These are phyloP conservation scores for Empidonax traillii DNA, from an alignment of 2,113 vertebrate genomes.

Conservation along the genomic window DNA sequence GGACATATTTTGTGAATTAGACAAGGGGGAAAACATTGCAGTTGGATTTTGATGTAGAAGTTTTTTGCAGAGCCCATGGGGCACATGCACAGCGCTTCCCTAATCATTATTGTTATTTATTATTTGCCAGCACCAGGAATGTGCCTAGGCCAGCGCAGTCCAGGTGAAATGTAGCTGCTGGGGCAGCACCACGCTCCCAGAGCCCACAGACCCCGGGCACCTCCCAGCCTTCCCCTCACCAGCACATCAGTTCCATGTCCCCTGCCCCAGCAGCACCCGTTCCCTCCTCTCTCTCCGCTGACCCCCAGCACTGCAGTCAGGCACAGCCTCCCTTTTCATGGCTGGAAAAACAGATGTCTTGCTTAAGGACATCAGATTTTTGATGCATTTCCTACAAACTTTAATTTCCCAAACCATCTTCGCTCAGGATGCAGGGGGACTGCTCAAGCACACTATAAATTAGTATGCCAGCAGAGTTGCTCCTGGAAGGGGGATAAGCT, in stretches of 20 bases:
- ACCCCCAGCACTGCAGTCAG: neutral
- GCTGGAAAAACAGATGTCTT: constrained; percentile 31
- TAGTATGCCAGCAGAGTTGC: constrained; percentile 26
- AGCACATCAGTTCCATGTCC: accelerated
- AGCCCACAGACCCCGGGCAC: neutral
- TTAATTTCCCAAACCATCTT: constrained; percentile 37
- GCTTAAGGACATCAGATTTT: constrained; percentile 34
- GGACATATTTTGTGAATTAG: constrained; percentile 35
- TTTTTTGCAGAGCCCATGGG: constrained; percentile 25
- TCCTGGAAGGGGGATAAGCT: constrained; percentile 24
- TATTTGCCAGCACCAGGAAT: neutral
- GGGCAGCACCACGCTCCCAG: neutral
- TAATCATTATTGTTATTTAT: neutral
- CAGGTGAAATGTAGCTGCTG: accelerated
- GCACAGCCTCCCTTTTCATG: neutral
- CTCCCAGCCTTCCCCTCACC: neutral
- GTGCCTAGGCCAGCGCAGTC: neutral
- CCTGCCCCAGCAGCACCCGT: neutral
- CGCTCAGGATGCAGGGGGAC: neutral
- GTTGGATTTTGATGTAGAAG: constrained; percentile 21
- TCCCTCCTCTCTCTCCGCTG: neutral
- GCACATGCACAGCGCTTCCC: neutral
- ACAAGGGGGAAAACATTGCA: neutral
- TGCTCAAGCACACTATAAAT: neutral
- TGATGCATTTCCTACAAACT: constrained; percentile 27